Percentiles rank a stretch among this genome's conserved stretches.
Evolutionary conservation across 2,888 invertebrate species (phyloP).

Genomic region (Bhutanitis thaidina): DNA sequence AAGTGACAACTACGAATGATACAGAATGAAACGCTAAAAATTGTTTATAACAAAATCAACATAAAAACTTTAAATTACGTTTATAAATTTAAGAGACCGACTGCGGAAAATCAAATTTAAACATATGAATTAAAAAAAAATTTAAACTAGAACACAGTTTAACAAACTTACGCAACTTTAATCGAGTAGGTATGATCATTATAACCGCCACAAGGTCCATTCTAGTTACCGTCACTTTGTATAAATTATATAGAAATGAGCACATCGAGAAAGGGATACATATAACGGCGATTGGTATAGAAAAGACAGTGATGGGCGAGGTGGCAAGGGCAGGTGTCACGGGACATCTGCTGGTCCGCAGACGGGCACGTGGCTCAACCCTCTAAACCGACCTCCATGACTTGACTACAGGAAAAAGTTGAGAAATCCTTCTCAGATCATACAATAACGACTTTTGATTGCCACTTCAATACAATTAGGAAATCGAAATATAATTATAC

Average conservation of each 20-base stretch:
- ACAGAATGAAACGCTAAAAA: too few species aligned
- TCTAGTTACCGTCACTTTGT: slow-evolving; percentile 77
- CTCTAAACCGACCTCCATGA: slow-evolving; percentile 62
- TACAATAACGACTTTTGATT: slow-evolving; percentile 30
- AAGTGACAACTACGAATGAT: too few species aligned
- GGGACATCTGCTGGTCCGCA: slow-evolving; percentile 69
- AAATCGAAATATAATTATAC: slow-evolving; percentile 19
- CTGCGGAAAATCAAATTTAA: too few species aligned
- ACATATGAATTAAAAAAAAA: background rate
- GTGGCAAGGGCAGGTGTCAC: slow-evolving; percentile 76
- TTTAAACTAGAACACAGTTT: slow-evolving; percentile 1
- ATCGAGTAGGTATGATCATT: slow-evolving; percentile 57
- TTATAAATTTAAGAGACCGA: too few species aligned
- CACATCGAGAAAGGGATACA: slow-evolving; percentile 58
- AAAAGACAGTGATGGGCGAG: slow-evolving; percentile 61
- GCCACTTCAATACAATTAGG: slow-evolving; percentile 10
- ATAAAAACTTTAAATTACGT: too few species aligned
- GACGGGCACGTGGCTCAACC: slow-evolving; percentile 74
- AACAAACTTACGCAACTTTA: slow-evolving; percentile 36
- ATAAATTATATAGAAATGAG: slow-evolving; percentile 79
- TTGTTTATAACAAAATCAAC: too few species aligned
- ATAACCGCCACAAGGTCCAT: slow-evolving; percentile 69
- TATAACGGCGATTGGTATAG: slow-evolving; percentile 40
- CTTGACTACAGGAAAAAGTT: slow-evolving; percentile 57
- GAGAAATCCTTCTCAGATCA: slow-evolving; percentile 49